A percentile compares a stretch with the other conserved stretches of the same genome.
Conservation (phyloP, 2,797 vertebrate genomes). For the Smutsia temminckii region DNA sequence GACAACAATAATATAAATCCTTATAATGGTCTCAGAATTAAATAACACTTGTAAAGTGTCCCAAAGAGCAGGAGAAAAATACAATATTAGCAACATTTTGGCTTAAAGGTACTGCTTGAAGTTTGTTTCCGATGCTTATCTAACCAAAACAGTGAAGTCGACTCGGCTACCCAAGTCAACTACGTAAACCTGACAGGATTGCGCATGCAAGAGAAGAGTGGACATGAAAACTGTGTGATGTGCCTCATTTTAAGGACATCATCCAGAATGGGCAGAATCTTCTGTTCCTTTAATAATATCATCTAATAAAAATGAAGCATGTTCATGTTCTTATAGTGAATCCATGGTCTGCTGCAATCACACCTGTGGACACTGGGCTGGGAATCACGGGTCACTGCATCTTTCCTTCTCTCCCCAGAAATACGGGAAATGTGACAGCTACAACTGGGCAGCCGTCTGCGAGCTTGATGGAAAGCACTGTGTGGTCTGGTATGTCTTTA, state of each 20-base stretch:
- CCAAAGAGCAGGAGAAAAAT: background rate
- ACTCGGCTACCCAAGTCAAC: background rate
- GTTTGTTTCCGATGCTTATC: background rate
- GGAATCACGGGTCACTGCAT: background rate
- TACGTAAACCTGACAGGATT: background rate
- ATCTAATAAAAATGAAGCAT: background rate
- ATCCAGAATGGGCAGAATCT: background rate
- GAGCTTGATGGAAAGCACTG: conserved; percentile 28
- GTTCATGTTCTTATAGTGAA: background rate
- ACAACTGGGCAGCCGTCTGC: background rate
- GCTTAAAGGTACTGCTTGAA: background rate
- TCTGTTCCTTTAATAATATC: background rate
- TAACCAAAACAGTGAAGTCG: background rate
- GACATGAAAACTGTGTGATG: background rate
- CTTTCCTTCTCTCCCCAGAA: background rate
- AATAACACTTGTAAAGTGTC: background rate
- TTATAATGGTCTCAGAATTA: background rate
- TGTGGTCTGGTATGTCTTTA: conserved; percentile 50
- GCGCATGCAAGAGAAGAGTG: background rate
- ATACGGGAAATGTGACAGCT: background rate
- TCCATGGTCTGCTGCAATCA: background rate
- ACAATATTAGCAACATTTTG: background rate
- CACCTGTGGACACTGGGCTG: background rate
- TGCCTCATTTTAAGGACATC: background rate
- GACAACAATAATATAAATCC: background rate